A percentile compares a stretch with the other conserved stretches of the same genome.
These are phyloP conservation scores for Synodontis membranacea DNA, from an alignment of 2,113 vertebrate genomes.

Conservation along the genomic window DNA sequence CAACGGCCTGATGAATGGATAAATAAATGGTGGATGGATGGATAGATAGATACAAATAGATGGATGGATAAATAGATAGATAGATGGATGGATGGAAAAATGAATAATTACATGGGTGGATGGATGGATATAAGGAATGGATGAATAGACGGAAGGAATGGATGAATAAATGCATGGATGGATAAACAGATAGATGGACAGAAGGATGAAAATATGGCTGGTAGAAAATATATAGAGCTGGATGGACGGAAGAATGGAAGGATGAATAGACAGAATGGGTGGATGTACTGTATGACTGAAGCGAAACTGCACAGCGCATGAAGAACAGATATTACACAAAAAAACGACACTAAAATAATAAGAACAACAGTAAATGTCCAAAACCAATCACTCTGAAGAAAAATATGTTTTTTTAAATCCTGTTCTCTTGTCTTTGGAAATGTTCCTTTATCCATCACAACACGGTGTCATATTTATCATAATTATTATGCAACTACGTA, in stretches of 20 bases:
- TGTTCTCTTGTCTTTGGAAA: not conserved
- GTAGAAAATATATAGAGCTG: not conserved
- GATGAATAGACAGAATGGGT: not conserved
- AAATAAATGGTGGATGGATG: not conserved
- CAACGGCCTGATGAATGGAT: too few relatives aligned
- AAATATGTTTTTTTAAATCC: not conserved
- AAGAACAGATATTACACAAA: not conserved
- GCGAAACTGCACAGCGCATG: not conserved
- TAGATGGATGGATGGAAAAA: rapidly evolving
- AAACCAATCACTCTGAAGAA: not conserved
- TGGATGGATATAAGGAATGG: not conserved
- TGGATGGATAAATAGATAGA: not conserved
- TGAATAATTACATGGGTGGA: not conserved
- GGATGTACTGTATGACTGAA: too few relatives aligned
- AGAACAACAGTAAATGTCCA: not conserved
- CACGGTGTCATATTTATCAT: not conserved
- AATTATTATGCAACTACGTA: not conserved
- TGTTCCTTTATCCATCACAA: not conserved
- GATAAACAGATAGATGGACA: not conserved
- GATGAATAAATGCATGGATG: not conserved
- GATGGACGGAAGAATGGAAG: not conserved
- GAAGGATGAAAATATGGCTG: not conserved
- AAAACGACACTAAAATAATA: not conserved
- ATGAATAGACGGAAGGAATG: not conserved
- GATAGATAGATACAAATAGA: not conserved